These are phyloP conservation scores for Aldabrachelys gigantea DNA, from an alignment of 2,113 vertebrate genomes.

Conservation along the genomic window DNA sequence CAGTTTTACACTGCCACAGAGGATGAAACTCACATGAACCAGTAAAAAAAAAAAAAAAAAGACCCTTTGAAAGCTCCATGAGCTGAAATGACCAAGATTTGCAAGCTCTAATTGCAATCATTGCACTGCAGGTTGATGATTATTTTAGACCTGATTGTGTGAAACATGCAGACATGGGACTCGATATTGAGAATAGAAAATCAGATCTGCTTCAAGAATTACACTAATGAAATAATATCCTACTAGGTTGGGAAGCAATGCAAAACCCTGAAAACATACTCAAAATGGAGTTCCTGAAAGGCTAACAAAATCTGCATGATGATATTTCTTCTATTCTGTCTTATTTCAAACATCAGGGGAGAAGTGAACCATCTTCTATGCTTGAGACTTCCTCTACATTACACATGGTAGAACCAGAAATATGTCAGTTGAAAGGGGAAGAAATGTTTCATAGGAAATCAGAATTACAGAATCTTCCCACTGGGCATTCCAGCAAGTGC, in stretches of 20 bases:
- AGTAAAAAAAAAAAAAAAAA: slow-evolving; percentile 22
- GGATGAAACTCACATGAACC: slow-evolving; percentile 1
- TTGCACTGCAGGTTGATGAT: slow-evolving; percentile 49
- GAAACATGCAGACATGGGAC: slow-evolving; percentile 41
- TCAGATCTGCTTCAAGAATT: slow-evolving; percentile 21
- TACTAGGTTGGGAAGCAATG: background rate
- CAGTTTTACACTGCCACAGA: background rate
- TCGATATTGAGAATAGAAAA: slow-evolving; percentile 44
- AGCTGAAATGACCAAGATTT: slow-evolving; percentile 53
- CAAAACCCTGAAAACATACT: background rate
- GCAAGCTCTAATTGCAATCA: slow-evolving; percentile 63
- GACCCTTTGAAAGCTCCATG: slow-evolving; percentile 8
- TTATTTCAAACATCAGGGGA: slow-evolving; percentile 23
- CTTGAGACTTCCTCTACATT: background rate
- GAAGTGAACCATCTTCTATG: slow-evolving; percentile 1
- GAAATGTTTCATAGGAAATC: background rate
- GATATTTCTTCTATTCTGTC: background rate
- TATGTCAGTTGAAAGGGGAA: background rate
- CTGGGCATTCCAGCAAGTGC: background rate
- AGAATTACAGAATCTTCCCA: background rate
- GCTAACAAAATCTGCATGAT: background rate
- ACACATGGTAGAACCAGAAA: background rate
- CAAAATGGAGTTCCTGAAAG: slow-evolving; percentile 17
- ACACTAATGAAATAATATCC: slow-evolving; percentile 28
- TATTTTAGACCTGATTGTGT: slow-evolving; percentile 60